Conservation (phyloP, 2,888 invertebrate species). For the Trisateles emortualis region DNA sequence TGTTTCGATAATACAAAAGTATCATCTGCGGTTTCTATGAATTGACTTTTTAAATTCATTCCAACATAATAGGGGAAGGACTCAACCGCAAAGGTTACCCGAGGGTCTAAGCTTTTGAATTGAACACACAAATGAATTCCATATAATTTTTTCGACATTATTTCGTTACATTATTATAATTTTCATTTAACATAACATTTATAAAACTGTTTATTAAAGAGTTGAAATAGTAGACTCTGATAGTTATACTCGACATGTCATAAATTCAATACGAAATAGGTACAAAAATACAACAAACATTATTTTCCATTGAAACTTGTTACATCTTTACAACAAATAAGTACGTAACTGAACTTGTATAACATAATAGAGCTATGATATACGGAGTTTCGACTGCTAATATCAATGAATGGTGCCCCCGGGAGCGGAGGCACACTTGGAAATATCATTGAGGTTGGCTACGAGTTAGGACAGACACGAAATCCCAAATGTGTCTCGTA, state of each 20-base stretch:
- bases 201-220: conserved; percentile 1
- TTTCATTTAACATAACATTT: background rate
- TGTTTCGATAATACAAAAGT: conserved; percentile 35
- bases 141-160: conserved; percentile 12
- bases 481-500: conserved; percentile 44
- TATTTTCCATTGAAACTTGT: conserved; percentile 32
- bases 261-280: background rate
- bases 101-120: conserved; percentile 35
- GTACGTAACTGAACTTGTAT: conserved; percentile 38
- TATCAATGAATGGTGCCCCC: conserved; percentile 71
- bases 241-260: background rate
- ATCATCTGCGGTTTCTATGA: conserved; percentile 23
- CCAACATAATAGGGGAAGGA: conserved; percentile 33
- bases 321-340: conserved; percentile 39
- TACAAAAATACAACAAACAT: conserved; percentile 16
- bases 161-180: conserved; percentile 9
- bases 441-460: conserved; percentile 56
- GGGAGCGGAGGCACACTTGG: conserved; percentile 53
- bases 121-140: conserved; percentile 13
- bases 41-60: conserved; percentile 31
- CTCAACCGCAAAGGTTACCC: conserved; percentile 35
- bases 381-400: conserved; percentile 58
- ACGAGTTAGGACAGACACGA: conserved; percentile 41
- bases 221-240: no score
- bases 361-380: conserved; percentile 52